Conservation (phyloP, 2,113 vertebrate genomes). For the Pitta sordida region DNA sequence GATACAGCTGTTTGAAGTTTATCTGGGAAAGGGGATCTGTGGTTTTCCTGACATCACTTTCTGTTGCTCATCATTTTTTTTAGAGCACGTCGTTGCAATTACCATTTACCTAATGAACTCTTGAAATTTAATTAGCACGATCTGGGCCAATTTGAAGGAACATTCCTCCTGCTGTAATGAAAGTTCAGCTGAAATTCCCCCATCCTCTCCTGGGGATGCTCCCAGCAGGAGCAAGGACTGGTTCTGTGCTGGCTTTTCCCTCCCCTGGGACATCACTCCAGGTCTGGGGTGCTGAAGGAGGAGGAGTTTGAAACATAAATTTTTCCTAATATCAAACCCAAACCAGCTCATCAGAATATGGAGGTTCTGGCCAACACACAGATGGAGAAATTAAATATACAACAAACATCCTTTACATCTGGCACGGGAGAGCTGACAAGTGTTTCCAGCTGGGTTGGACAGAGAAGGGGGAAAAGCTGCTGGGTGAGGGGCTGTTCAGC, state of each 20-base stretch:
- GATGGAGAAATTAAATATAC: background rate
- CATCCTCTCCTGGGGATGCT: background rate
- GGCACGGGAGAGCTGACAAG: background rate
- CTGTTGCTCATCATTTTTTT: conserved; percentile 47
- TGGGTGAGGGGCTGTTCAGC: background rate
- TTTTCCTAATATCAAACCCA: background rate
- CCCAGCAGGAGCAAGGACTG: background rate
- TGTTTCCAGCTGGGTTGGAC: conserved; percentile 53
- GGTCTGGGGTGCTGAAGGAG: background rate
- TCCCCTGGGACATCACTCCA: background rate
- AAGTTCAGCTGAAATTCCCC: background rate
- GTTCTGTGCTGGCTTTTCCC: background rate
- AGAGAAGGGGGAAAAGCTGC: background rate
- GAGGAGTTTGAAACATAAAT: no score
- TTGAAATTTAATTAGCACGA: conserved; percentile 64
- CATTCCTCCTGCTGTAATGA: conserved; percentile 53
- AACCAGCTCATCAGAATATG: background rate
- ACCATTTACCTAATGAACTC: conserved; percentile 69
- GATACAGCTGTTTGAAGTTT: conserved; percentile 5
- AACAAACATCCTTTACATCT: conserved; percentile 11
- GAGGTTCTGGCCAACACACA: background rate
- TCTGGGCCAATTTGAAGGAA: conserved; percentile 15
- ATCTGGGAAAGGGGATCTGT: conserved; percentile 9
- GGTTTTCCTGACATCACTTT: conserved; percentile 51
- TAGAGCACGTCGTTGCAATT: conserved; percentile 57